Evolutionary conservation across 2,797 vertebrate species (phyloP), one percentile per base, ranked within the genome.

Genomic region (Pyrocephalus nanus): DNA sequence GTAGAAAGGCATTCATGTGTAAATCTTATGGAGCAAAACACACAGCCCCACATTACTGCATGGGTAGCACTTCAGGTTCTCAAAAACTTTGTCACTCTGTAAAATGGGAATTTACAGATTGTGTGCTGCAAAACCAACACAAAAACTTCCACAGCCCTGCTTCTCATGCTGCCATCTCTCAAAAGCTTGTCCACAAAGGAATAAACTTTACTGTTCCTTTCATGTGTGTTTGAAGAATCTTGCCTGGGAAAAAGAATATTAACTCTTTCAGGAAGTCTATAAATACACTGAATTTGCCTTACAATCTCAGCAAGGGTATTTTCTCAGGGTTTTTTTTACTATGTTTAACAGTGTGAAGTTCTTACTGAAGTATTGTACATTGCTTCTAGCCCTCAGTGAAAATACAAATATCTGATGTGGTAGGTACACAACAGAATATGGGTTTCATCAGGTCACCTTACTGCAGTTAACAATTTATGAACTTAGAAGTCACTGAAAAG

Each of bases 331-430:
- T 66, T 86, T 74, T 66, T 32, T 4, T 4, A 71, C 22, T 1
- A 0, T 16, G 5, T 60, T 23, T 27, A 73, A 36, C 12, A 64
- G 55, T 3, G 13, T 38, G 55, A 76, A 70, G 26, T 67, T 65
- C 5, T 23, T 78, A 45, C 0, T 65, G 11, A 62, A 57, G 11
- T 21, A 50, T 0, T 11, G 6, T 19, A 45, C 30, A 12, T 30
- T 67, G 64, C 18, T 79, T 14, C 26, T 17, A 64, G 22, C 8
- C 11, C 14, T 17, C 36, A n/a, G 17, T 53, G 32, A 71, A 90
- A 64, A 50, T 13, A 69, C 0, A 1, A 9, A 26, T 30, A 32
- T 58, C 50, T 50, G 19, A 57, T 43, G 14, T 23, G n/a, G 17
- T 26, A 66, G 21, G 15, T n/a, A 70, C 5, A 38, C 70, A 78